Evolutionary conservation across 2,888 invertebrate species (phyloP), one percentile per base, ranked within the genome.

Genomic region (Thymelicus acteon): DNA sequence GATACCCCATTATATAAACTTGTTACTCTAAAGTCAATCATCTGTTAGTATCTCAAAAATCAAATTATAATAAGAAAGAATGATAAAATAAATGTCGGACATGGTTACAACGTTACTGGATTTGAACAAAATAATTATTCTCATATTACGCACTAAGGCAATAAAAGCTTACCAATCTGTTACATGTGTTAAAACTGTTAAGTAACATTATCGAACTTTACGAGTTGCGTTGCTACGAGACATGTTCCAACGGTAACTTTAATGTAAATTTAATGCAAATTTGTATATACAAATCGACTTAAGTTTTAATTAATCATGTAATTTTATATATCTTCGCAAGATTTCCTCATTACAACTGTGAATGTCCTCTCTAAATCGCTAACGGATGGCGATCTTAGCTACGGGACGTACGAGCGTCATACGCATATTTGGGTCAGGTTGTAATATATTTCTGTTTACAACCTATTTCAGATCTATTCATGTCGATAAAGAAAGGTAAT

Each of bases 381-480:
- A 4, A 37, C 40, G 2, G 12, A 19, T 70, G 60, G 70, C n/a
- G 12, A 52, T 2, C 60, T 40, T 31, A 63, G 69, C 79, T 58
- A n/a, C 70, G 64, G 63, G 64, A 64, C 64, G 64, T 49, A 77
- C 80, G 77, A 78, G 83, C 92, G 92, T 92, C 92, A 92, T 82
- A 78, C 79, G 74, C 77, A 79, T 85, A 91, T 91, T 90, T 88
- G 83, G 92, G 91, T 92, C 92, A 91, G 84, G 81, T 83, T 85
- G 86, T 85, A 86, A 85, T 88, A 86, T 85, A 84, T 81, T 80
- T 82, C 81, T 84, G 83, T 86, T 88, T 88, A 91, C 84, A 87
- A 85, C 87, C 85, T 84, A 88, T 87, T 89, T 88, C 85, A 80
- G 79, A 73, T 84, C 85, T 89, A 88, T 89, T 86, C 83, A 83